Base-by-base conservation (phyloP, 2,797 vertebrate species). In the Darevskia mixta region DNA sequence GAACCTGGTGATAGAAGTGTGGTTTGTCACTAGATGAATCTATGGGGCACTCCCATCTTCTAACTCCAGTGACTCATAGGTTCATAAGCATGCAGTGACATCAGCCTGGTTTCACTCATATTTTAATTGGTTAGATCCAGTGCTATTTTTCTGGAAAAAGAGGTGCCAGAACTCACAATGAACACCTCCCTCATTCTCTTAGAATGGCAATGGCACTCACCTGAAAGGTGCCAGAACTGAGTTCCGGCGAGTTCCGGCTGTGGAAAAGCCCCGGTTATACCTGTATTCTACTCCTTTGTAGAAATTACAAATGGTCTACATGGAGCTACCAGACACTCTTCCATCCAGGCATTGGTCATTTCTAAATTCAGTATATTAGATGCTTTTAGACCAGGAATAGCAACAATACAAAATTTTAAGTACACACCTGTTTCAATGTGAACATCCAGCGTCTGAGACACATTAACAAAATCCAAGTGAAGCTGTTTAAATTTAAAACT, bases 351-450 rank as follows among this genome's bases (percentile, higher is more conserved):
- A 64, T 20, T 64, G 41, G 27, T 8, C 35, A 58, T 38, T 23
- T 3, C 11, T 87, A 15, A 58, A 67, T 49, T 58, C 23, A 82
- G 35, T 82, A 35, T 29, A 41, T 6, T 66, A 86, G 55, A 71
- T 61, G 20, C n/a, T 80, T n/a, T 80, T 29, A 73, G 13, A 79
- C 35, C 29, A 71, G 23, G 32, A n/a, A 38, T 11, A 66, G 45
- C 25, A 80, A 55, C 11, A 66, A 55, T 27, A 91, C 79, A 8
- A 82, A 95, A 89, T 4, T 15, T 67, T 43, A 80, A 85, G 64
- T 41, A 91, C 1, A 85, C 97, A 98, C 98, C 98, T 97, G 98
- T 98, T 97, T 98, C 97, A 86, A 96, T 86, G 88, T 94, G 87
- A 93, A 98, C 41, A 89, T 95, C 82, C 89, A 98, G 89, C 72